Evolutionary conservation across 2,797 vertebrate genomes (phyloP).

Genomic region (Craterocephalus amniculus): DNA sequence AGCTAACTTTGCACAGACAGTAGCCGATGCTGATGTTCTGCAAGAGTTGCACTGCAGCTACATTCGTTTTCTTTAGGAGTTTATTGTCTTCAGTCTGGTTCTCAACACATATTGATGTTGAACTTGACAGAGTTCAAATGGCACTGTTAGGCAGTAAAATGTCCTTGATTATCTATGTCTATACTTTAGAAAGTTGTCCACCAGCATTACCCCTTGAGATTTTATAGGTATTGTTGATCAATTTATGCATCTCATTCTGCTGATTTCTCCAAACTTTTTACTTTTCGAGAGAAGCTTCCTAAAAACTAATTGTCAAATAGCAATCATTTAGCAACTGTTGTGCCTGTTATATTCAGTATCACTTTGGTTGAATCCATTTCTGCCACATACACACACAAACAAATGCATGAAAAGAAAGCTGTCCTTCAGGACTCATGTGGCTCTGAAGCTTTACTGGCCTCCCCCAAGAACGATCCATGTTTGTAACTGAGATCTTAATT

Average conservation of each 20-base stretch:
- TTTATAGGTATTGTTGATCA: constrained; percentile 2
- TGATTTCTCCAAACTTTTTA: constrained; percentile 7
- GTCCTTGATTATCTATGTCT: constrained; percentile 1
- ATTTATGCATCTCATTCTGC: neutral
- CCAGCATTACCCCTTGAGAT: neutral
- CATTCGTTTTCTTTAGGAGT: neutral
- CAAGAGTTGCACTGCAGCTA: neutral
- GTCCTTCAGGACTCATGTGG: constrained; percentile 53
- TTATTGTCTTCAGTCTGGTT: constrained; percentile 19
- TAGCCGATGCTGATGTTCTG: constrained; percentile 4
- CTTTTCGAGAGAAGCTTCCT: neutral
- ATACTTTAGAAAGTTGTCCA: neutral
- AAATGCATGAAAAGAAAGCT: constrained; percentile 22
- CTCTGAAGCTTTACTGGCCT: constrained; percentile 38
- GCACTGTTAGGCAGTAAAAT: constrained; percentile 2
- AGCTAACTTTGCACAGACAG: constrained; percentile 7
- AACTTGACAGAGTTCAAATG: constrained; percentile 13
- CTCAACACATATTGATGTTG: constrained; percentile 10
- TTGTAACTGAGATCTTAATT: constrained; percentile 73
- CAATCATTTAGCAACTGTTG: constrained; percentile 6
- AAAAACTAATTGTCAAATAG: constrained; percentile 13
- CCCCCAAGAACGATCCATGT: constrained; percentile 42
- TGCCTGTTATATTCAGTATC: constrained; percentile 5
- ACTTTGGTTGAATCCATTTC: constrained; percentile 4
- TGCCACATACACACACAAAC: constrained; percentile 18